Base-by-base conservation (phyloP, 2,888 invertebrate genomes). In the Sarcophaga carnaria region DNA sequence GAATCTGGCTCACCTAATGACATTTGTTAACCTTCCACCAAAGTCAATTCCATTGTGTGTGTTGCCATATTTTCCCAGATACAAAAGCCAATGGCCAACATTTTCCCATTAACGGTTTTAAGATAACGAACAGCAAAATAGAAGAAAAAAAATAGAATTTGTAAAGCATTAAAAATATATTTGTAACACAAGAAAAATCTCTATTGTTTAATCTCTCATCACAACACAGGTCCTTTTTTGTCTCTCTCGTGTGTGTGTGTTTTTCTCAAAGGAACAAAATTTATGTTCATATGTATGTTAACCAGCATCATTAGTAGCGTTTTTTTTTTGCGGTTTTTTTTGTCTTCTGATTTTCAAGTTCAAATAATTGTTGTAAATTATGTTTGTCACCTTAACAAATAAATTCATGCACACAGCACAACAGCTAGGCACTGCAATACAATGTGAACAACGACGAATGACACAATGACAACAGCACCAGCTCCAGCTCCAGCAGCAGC, bases 381-480 rank as follows among this genome's bases (percentile, higher is more conserved):
- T 84, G 74, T 81, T 87, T 87, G 87, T 87, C 87, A 84, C 78
- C 75, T 78, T 63, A 84, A 87, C 87, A 87, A 87, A 87, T 84
- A 84, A 81, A 84, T 81, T 67, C 62, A 77, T 78, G n/a, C 59
- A 25, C 14, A 14, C 54, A 17, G 11, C 10, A 10, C 37, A 37
- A 37, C 8, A 37, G 37, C 37, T 37, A 37, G 10, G 37, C 37
- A 8, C 37, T 10, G 12, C 37, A 11, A 82, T 63, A 63, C 66
- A 75, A 75, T 79, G 64, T 64, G 64, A 14, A 37, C 10, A 37
- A 37, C 37, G 37, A 37, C 37, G 37, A 37, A 10, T 10, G 37
- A 37, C 37, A 37, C 37, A 37, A 45, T 47, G n/a, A 76, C 25
- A 80, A 59, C 17, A 79, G 27, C 2, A 47, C 49, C 45, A 60